These are phyloP conservation scores for Lasioglossum leucozonium DNA, from an alignment of 2,888 invertebrate species.

Conservation along the genomic window DNA sequence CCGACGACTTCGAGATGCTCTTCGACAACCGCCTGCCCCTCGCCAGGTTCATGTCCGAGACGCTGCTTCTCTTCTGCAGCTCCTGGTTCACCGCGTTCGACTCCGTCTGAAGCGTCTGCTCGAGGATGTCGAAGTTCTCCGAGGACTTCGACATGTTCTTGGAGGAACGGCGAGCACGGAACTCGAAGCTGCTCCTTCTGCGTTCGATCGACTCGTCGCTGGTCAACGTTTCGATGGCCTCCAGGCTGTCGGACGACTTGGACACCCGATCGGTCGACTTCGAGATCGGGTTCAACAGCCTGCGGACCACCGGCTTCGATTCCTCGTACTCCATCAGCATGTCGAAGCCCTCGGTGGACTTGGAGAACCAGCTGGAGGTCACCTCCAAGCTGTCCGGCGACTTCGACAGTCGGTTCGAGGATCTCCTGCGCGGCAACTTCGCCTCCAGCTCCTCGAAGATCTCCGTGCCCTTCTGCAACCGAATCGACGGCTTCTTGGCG, in stretches of 20 bases:
- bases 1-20: constrained; percentile 79
- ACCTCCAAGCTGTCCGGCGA: constrained; percentile 81
- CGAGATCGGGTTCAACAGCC: constrained; percentile 73
- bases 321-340: constrained; percentile 74
- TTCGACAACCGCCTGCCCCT: constrained; percentile 71
- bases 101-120: constrained; percentile 45
- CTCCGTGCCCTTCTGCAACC: constrained; percentile 76
- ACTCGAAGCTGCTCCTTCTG: constrained; percentile 77
- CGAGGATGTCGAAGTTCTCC: constrained; percentile 79
- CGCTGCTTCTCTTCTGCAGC: constrained; percentile 77
- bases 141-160: constrained; percentile 81
- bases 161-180: constrained; percentile 66
- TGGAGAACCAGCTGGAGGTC: constrained; percentile 76
- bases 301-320: constrained; percentile 70
- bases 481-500: constrained; percentile 72
- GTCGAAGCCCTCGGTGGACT: constrained; percentile 80
- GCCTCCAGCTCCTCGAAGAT: constrained; percentile 77
- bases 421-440: constrained; percentile 75
- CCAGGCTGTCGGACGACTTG: constrained; percentile 80
- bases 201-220: constrained; percentile 76
- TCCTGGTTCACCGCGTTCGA: constrained; percentile 65
- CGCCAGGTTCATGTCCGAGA: constrained; percentile 79
- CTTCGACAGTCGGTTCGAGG: constrained; percentile 78
- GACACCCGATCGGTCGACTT: constrained; percentile 79
- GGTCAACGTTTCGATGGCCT: constrained; percentile 74